Evolutionary conservation across 1,140 invertebrate species (phyloP).

Genomic region (Adoxophyes honmai): DNA sequence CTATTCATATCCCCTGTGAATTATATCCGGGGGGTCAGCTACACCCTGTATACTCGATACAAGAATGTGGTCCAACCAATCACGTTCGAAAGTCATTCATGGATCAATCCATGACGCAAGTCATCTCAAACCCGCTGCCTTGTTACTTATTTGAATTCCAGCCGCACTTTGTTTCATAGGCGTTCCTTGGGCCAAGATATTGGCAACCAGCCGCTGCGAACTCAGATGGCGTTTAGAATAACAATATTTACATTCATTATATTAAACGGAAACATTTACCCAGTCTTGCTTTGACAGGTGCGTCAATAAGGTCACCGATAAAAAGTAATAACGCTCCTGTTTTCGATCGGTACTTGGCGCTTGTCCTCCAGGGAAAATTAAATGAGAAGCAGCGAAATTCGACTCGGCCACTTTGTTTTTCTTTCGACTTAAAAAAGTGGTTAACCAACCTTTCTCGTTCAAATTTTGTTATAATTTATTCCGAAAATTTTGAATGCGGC

Average conservation of each 20-base stretch:
- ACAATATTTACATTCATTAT: conserved; percentile 12
- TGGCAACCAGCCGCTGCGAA: conserved; percentile 5
- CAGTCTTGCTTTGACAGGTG: conserved; percentile 7
- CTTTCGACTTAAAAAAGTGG: conserved; percentile 7
- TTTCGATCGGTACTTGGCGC: not conserved
- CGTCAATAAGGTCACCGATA: not conserved
- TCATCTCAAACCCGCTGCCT: not conserved
- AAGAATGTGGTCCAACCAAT: too few relatives aligned
- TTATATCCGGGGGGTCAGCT: too few relatives aligned
- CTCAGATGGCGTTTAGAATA: conserved; percentile 6
- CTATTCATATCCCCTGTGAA: too few relatives aligned
- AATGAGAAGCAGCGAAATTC: not conserved
- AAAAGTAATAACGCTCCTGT: not conserved
- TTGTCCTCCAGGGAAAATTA: not conserved
- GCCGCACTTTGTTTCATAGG: conserved; percentile 1
- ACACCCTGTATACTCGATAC: too few relatives aligned
- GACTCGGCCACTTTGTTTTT: conserved; percentile 5
- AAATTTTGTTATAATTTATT: conserved; percentile 14
- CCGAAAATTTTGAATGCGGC: not conserved
- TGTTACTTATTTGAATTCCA: conserved; percentile 7
- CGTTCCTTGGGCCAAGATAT: not conserved
- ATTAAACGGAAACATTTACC: conserved; percentile 5
- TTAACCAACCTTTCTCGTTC: not conserved
- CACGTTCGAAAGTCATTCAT: too few relatives aligned
- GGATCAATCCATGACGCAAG: not conserved